phyloP scores from a whole-genome alignment of 2,113 vertebrate species.

The Cyanistes caeruleus region DNA sequence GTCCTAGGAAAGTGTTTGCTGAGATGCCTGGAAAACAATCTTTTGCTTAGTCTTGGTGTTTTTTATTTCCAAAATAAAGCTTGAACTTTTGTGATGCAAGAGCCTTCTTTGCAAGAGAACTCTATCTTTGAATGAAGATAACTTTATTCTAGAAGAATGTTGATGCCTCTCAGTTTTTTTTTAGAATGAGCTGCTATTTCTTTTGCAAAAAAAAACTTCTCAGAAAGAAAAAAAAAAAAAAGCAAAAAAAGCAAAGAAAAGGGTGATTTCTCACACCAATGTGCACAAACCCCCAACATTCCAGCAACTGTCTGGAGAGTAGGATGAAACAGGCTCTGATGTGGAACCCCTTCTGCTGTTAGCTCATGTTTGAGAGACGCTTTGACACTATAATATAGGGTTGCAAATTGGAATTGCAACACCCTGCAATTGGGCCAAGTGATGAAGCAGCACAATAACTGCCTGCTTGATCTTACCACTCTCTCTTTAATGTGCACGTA shows the following conservation, averaged over 20 bases:
- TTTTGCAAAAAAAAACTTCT: neutral
- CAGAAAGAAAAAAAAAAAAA: neutral
- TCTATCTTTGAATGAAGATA: neutral
- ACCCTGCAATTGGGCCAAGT: slow-evolving; percentile 52
- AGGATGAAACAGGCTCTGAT: slow-evolving; percentile 46
- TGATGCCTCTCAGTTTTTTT: neutral
- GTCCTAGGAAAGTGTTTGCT: neutral
- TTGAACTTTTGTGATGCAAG: neutral
- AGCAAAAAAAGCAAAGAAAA: neutral
- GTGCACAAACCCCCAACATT: neutral
- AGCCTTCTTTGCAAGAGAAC: neutral
- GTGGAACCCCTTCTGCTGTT: slow-evolving; percentile 38
- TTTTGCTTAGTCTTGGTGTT: neutral
- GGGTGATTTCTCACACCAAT: neutral
- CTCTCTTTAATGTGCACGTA: slow-evolving; percentile 17
- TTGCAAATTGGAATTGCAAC: slow-evolving; percentile 61
- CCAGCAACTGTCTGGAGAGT: slow-evolving; percentile 3
- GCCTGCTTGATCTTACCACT: slow-evolving; percentile 45
- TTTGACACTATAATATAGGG: slow-evolving; percentile 51
- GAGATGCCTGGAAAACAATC: neutral
- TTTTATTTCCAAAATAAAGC: neutral
- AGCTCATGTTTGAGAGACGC: slow-evolving; percentile 6
- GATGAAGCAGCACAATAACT: slow-evolving; percentile 39
- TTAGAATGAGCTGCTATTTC: neutral
- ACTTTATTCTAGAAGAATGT: neutral